These are phyloP conservation scores for Steinernema hermaphroditum DNA, from an alignment of 2,888 invertebrate genomes.

Conservation along the genomic window DNA sequence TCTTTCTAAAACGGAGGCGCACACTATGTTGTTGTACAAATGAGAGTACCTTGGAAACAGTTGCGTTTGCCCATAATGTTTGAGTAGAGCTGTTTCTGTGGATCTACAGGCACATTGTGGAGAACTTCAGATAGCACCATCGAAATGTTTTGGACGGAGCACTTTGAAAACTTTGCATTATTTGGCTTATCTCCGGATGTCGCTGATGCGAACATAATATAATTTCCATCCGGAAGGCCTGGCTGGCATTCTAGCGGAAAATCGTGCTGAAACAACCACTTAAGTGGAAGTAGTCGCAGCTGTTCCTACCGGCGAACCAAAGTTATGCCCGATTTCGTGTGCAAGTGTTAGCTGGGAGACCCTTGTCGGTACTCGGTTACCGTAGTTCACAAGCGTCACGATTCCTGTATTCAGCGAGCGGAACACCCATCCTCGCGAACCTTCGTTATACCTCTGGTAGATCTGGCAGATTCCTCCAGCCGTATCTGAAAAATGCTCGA, in stretches of 20 bases:
- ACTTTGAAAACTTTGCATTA: constrained; percentile 93
- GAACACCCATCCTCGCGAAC: constrained; percentile 83
- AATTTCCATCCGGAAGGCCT: constrained; percentile 90
- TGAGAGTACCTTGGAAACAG: constrained; percentile 78
- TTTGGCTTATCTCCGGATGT: constrained; percentile 96
- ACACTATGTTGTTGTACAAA: constrained; percentile 37
- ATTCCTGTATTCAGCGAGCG: constrained; percentile 96
- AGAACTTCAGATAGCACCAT: constrained; percentile 60
- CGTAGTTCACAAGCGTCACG: constrained; percentile 97
- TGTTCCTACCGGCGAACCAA: constrained; percentile 85
- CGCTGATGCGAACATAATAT: constrained; percentile 94
- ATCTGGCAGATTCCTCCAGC: constrained; percentile 97
- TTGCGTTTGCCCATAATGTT: constrained; percentile 83
- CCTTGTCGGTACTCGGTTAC: constrained; percentile 87
- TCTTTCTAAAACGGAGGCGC: constrained; percentile 73
- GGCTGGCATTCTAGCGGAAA: constrained; percentile 76
- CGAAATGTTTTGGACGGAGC: constrained; percentile 79
- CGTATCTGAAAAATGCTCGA: constrained; percentile 74
- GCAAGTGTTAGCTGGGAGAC: constrained; percentile 96
- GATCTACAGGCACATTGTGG: constrained; percentile 51
- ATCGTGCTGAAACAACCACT: constrained; percentile 48
- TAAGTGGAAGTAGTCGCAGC: not conserved
- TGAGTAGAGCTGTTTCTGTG: constrained; percentile 46
- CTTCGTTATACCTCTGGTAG: constrained; percentile 94
- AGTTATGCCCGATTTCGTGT: constrained; percentile 98